phyloP scores from a whole-genome alignment of 2,888 invertebrate genomes.

The Drosophila aldrichi region DNA sequence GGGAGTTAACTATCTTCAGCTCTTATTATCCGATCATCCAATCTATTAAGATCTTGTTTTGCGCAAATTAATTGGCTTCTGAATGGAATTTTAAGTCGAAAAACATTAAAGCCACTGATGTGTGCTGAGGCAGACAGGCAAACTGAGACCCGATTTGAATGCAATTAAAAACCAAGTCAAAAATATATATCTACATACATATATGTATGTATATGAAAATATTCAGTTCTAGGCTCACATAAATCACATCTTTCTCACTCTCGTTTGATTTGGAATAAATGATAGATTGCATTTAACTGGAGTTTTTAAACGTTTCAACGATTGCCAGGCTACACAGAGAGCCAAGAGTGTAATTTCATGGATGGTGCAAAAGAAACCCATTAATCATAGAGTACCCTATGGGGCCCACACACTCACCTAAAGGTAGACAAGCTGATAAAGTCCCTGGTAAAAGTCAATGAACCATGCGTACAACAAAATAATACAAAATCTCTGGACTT shows the following conservation, averaged over 20 bases:
- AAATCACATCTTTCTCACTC: not conserved
- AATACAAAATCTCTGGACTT: slow-evolving; percentile 60
- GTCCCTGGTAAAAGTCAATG: slow-evolving; percentile 72
- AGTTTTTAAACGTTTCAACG: slow-evolving; percentile 20
- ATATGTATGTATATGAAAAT: not conserved
- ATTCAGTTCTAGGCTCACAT: not conserved
- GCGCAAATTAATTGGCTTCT: not conserved
- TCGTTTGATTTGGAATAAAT: slow-evolving; percentile 19
- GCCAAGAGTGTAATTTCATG: slow-evolving; percentile 35
- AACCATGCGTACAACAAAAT: slow-evolving; percentile 47
- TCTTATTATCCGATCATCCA: not conserved
- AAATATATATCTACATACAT: not conserved
- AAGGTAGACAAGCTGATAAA: slow-evolving; percentile 37
- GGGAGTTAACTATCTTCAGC: not conserved
- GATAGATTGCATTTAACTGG: slow-evolving; percentile 41
- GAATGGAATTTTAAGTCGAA: not conserved
- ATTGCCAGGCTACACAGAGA: slow-evolving; percentile 33
- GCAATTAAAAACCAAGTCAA: slow-evolving; percentile 5
- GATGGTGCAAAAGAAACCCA: slow-evolving; percentile 52
- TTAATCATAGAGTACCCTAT: slow-evolving; percentile 66
- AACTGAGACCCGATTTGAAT: not conserved
- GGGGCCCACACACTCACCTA: slow-evolving; percentile 37
- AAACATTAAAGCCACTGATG: not conserved
- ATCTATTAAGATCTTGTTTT: slow-evolving; percentile 5
- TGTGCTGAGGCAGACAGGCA: not conserved